Evolutionary conservation across 2,113 vertebrate genomes (phyloP), one percentile per base, ranked within the genome.

Genomic region (Engystomops pustulosus): DNA sequence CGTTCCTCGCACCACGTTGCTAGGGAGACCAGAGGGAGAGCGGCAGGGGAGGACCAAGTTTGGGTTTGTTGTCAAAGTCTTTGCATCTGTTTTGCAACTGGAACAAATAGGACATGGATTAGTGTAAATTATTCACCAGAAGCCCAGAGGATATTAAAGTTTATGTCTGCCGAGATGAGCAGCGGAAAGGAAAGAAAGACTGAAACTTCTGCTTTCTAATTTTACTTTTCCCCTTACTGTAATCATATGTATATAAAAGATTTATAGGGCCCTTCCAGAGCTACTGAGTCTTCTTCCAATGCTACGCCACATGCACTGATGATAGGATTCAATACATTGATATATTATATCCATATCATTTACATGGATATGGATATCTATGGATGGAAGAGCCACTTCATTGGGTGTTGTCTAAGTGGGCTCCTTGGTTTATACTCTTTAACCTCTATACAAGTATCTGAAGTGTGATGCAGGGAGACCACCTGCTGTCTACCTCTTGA

Each of bases 41-140:
- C 5, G 60, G 27, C 60, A 34, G 30, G 30, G 27, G 36, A 71
- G 38, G 0, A 71, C 36, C 38, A 41, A 44, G 68, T 44, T 44
- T 71, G 18, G 68, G 14, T 71, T 71, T 71, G 68, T 23, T 34
- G 44, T 65, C 32, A 69, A 81, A 81, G 32, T 30, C n/a, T 4
- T 55, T 30, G 49, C 80, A 72, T 82, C 49, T 83, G 81, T 45
- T 76, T 76, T 49, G 81, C 36, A 62, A 75, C 55, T 27, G 47
- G 30, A 71, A 27, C 23, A 47, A 76, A 76, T 75, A 30, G 23
- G 30, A 62, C 10, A 12, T 17, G 81, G 81, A 76, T 83, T 83
- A 76, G 71, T 49, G 55, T 49, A 83, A 83, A 60, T 25, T 49
- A 58, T 83, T 72, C 71, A 60, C 68, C 55, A 72, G 68, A 6